Evolutionary conservation across 2,113 vertebrate species (phyloP).

Genomic region (Macroglossus sobrinus): DNA sequence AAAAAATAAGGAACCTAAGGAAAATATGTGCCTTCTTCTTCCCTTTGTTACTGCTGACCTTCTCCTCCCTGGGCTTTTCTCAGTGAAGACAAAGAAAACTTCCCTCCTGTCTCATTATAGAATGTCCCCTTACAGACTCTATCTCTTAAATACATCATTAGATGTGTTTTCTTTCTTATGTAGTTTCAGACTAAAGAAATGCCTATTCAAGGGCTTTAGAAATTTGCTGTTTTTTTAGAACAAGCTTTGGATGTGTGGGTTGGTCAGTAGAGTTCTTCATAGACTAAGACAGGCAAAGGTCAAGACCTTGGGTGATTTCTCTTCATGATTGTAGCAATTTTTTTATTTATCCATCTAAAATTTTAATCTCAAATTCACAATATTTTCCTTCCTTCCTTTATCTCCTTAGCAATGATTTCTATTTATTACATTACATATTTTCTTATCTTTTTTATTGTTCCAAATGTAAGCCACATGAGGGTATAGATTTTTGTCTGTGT

Average conservation of each 20-base stretch:
- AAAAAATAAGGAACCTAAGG: conserved; percentile 3
- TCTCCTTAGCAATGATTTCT: background rate
- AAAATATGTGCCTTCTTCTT: conserved; percentile 39
- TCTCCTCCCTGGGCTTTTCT: conserved; percentile 47
- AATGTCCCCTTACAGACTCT: conserved; percentile 6
- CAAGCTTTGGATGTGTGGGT: background rate
- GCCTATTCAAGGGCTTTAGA: conserved; percentile 60
- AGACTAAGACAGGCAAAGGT: conserved; percentile 45
- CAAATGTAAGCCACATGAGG: background rate
- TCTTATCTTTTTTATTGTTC: background rate
- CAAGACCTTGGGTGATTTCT: background rate
- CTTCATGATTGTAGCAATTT: background rate
- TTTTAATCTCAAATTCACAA: background rate
- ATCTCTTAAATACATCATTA: conserved; percentile 58
- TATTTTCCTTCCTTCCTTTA: background rate
- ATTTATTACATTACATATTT: background rate
- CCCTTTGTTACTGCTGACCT: conserved; percentile 48
- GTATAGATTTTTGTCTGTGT: background rate
- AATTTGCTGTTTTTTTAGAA: conserved; percentile 50
- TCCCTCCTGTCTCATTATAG: conserved; percentile 57
- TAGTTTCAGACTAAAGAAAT: conserved; percentile 50
- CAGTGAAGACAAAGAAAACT: conserved; percentile 61
- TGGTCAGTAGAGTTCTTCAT: conserved; percentile 50
- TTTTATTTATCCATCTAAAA: background rate
- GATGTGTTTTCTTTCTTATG: conserved; percentile 60